Evolutionary conservation across 2,113 vertebrate species (phyloP), one percentile per base, ranked within the genome.

Genomic region (Gambusia affinis): DNA sequence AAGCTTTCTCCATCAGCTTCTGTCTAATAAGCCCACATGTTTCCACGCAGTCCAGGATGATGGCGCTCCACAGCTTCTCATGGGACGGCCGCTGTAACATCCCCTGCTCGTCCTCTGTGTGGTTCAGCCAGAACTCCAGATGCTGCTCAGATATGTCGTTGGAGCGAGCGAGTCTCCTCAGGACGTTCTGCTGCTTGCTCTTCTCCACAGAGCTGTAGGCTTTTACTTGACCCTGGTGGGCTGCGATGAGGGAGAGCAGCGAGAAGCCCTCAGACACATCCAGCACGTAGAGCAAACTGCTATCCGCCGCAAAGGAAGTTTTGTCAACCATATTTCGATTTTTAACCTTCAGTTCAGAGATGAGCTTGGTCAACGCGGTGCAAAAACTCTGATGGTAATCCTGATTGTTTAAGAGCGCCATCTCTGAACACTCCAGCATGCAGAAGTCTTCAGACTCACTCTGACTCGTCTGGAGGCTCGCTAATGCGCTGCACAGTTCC

Each of bases 211-310:
- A 99, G 83, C 98, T 99, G 86, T 95, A 99, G 37, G 96, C 95
- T 87, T 94, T 96, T n/a, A 98, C 95, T 0, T 80, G 82, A 19
- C 96, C 97, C 2, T 96, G 93, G 67, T 92, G 91, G 67, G 96
- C 96, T 3, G 98, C 96, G 72, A 99, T 95, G 71, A 99, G 67
- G 2, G 98, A 96, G 69, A 99, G 93, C 75, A 98, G 72, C 3
- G 98, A 99, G 89, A 99, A 99, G 37, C 98, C 98, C 86, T 99
- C 97, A 0, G 97, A 98, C 30, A 99, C 97, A 67, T 99, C 98
- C 64, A 99, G 92, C 76, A 99, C 80, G 0, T 96, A 97, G 47
- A 97, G 75, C 72, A 94, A 93, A 54, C 96, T 95, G 14, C 78
- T n/a, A 39, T 71, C 61, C 19, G 35, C 70, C 15, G 81, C 57